Evolutionary conservation across 2,888 invertebrate species (phyloP), one percentile per base, ranked within the genome.

Genomic region (Cordilura impudica): DNA sequence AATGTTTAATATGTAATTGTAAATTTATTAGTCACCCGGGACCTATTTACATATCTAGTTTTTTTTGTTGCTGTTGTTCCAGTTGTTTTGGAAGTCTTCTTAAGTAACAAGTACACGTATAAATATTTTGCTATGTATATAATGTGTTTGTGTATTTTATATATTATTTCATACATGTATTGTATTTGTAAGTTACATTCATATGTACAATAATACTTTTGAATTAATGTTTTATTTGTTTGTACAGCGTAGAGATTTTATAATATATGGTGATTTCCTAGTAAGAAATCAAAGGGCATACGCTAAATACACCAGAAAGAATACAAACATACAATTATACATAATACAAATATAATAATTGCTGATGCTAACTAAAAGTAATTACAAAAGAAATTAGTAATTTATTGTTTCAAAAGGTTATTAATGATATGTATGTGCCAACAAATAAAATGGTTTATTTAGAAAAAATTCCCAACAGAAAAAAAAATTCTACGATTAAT

Each of bases 11-110:
- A 66, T 74, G 58, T 75, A 75, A 79, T 79, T 79, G 79, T 75
- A 63, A 75, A 75, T 79, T 79, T 79, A 79, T 79, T 71, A 71
- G 63, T 63, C 79, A 71, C 79, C 26, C 7, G 75, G 71, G 75
- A 69, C 67, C 79, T 75, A 75, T 79, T 79, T 75, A 67, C 58
- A 75, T 63, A 67, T 65, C 49, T 71, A 35, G 54, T 66, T 74
- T 47, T 71, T 58, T 71, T 43, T 61, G 39, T 43, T 61, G 12
- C 14, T 14, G 10, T 54, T 29, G 7, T 14, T 14, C 16, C 14
- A n/a, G 21, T 35, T 56, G 53, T 45, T 51, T 65, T 63, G 39
- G 4, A 47, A 51, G 14, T 49, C 8, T 49, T n/a, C 49, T 49
- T 19, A 47, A 47, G 58, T 49, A 60, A 47, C 53, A 61, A 61